Evolutionary conservation across 2,888 invertebrate genomes (phyloP).

Genomic region (Stramonita haemastoma): DNA sequence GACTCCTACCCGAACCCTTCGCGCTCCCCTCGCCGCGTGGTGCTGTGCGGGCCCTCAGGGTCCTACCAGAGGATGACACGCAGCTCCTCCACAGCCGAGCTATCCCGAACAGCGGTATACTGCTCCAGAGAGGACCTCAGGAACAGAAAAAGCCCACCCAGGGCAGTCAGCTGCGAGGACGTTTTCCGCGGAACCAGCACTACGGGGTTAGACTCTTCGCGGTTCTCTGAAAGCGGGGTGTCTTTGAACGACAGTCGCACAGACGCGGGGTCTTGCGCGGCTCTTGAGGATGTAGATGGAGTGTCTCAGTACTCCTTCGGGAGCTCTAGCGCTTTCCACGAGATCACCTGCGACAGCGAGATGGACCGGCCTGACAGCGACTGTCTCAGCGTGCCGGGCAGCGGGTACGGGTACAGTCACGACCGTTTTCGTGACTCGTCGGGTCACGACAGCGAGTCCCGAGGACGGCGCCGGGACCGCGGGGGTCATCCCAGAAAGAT

Average conservation of each 20-base stretch:
- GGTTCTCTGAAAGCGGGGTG: conserved; percentile 48
- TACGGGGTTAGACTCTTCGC: conserved; percentile 27
- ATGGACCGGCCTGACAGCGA: conserved; percentile 46
- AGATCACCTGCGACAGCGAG: conserved; percentile 49
- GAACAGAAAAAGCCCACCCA: not conserved
- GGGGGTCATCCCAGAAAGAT: not conserved
- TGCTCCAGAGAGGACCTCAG: conserved; percentile 24
- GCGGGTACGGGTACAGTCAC: not conserved
- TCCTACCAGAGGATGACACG: conserved; percentile 14
- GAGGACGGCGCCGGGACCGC: not conserved
- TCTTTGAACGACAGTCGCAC: conserved; percentile 43
- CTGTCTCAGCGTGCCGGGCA: conserved; percentile 21
- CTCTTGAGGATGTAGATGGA: conserved; percentile 45
- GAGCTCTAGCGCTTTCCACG: conserved; percentile 48
- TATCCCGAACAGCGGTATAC: conserved; percentile 18
- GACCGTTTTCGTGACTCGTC: not conserved
- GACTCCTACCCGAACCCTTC: conserved; percentile 27
- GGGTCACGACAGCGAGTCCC: not conserved
- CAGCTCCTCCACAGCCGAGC: conserved; percentile 28
- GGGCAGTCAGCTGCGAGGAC: conserved; percentile 46
- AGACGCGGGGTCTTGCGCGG: conserved; percentile 41
- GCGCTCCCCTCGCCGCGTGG: conserved; percentile 17
- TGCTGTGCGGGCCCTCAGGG: not conserved
- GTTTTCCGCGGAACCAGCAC: conserved; percentile 28
- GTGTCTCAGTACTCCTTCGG: conserved; percentile 46